Base-by-base conservation (phyloP, 1,140 invertebrate species). In the Dolichoris vasculosae region DNA sequence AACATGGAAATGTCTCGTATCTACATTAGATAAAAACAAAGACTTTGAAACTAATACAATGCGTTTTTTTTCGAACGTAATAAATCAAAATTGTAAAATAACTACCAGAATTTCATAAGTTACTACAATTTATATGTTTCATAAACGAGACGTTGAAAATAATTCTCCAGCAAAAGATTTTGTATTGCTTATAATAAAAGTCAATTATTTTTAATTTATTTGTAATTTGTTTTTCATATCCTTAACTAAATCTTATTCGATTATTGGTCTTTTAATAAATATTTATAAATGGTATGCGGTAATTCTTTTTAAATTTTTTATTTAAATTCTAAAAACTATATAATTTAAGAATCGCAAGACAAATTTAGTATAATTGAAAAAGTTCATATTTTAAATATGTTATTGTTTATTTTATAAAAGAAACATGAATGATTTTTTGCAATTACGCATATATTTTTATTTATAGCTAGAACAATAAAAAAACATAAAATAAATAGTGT, bases 141-240 rank as follows among this genome's bases (percentile, higher is more conserved):
- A 64, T 64, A 78, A 80, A 30, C 11, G 32, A 71, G 63, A 32
- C 38, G 63, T 73, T 38, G 2, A 67, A 51, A 38, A 9, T 23
- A 64, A 55, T 55, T 71, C n/a, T 63, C 40, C 11, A 40, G 38
- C n/a, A 38, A 43, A 84, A 76, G 8, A 48, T 78, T 78, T 84
- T 78, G 75, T 84, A 84, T 67, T 78, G 73, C 73, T 77, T 84
- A 78, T 46, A 84, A 84, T 83, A 83, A 83, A 83, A 83, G 26
- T 76, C 46, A 76, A 76, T 76, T 2, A 76, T 76, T 76, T 76
- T 32, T 76, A 76, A 15, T n/a, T 30, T 75, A 48, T 15, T 75
- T 9, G 8, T 30, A 75, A 48, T 75, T 64, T 15, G 30, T 75
- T 75, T 30, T n/a, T 7, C 40, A 75, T 15, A 30, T 46, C 15